Conservation (phyloP, 1,140 invertebrate genomes). For the Pseudomyrmex dendroicus region DNA sequence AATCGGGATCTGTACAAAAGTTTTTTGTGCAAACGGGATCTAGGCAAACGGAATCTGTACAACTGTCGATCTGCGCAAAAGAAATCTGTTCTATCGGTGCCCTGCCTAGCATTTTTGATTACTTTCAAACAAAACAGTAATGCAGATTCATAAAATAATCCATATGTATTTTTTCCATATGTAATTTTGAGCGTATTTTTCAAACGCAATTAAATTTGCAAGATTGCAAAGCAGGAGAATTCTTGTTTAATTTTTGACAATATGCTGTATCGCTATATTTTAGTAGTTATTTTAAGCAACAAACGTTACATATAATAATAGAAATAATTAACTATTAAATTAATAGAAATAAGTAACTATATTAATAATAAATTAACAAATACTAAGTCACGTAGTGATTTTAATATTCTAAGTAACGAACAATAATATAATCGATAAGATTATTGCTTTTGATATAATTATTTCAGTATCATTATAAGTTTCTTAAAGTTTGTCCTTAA, state of each 20-base stretch:
- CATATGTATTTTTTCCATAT: not conserved
- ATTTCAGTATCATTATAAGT: not conserved
- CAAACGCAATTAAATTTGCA: conserved; percentile 19
- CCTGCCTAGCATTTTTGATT: too few relatives aligned
- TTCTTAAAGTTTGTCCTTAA: not conserved
- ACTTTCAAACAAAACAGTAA: not conserved
- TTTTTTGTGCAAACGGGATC: too few relatives aligned
- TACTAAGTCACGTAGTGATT: too few relatives aligned
- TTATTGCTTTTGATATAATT: not conserved
- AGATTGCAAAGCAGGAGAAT: not conserved
- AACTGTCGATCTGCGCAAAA: too few relatives aligned
- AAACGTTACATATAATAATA: too few relatives aligned
- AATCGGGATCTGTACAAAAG: too few relatives aligned
- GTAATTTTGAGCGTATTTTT: not conserved
- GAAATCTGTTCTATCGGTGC: too few relatives aligned
- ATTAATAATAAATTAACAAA: too few relatives aligned
- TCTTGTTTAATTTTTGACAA: conserved; percentile 23
- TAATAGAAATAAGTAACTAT: too few relatives aligned
- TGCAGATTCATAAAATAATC: not conserved
- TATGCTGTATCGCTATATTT: conserved; percentile 42
- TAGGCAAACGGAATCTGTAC: too few relatives aligned
- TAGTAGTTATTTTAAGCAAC: not conserved
- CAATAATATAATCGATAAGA: not conserved
- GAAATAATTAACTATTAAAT: too few relatives aligned
- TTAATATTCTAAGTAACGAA: too few relatives aligned